Percentiles rank a stretch among this genome's conserved stretches.
phyloP scores from a whole-genome alignment of 2,113 vertebrate species.

The Aegypius monachus region DNA sequence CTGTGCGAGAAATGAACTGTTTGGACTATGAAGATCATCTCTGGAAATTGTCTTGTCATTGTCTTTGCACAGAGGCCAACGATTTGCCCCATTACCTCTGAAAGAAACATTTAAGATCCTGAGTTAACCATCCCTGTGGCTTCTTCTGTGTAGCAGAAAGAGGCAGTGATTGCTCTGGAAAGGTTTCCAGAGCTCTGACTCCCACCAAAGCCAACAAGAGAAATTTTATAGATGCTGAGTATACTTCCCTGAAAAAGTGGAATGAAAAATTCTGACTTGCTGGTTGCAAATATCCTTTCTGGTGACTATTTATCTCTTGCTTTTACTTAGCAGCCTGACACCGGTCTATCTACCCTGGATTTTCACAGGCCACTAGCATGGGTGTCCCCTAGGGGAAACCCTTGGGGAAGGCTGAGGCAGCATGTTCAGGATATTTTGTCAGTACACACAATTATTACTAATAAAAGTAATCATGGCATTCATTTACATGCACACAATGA shows the following conservation, averaged over 20 bases:
- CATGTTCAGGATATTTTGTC: neutral
- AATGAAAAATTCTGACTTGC: neutral
- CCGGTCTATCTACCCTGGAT: neutral
- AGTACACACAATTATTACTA: neutral
- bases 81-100: neutral
- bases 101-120: neutral
- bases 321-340: neutral
- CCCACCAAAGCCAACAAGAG: neutral
- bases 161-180: neutral
- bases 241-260: neutral
- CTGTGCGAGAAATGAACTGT: neutral
- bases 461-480: neutral
- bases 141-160: neutral
- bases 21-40: neutral
- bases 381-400: neutral
- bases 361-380: neutral
- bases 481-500: neutral
- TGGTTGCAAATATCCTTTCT: conserved; percentile 78
- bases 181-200: neutral
- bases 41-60: neutral
- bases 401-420: neutral
- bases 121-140: neutral
- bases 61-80: neutral
- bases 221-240: neutral
- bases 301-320: conserved; percentile 83